A percentile compares a stretch with the other conserved stretches of the same genome.
Conservation (phyloP, 2,888 invertebrate genomes). For the Marronus borbonicus region DNA sequence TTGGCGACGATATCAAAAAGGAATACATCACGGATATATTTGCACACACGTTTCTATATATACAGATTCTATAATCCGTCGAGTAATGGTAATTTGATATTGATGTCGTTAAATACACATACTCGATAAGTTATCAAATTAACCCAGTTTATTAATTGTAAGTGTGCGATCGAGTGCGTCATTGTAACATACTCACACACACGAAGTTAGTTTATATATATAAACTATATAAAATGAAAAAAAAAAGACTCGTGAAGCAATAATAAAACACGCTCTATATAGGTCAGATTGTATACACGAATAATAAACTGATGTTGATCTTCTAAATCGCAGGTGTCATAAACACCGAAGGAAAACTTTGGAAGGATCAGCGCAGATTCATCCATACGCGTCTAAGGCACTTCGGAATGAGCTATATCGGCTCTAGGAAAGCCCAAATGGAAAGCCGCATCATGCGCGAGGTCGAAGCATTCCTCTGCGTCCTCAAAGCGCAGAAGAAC, state of each 20-base stretch:
- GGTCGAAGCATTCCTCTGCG: conserved; percentile 81
- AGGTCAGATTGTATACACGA: conserved; percentile 32
- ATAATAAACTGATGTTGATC: neutral
- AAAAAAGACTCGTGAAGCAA: conserved; percentile 35
- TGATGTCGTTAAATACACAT: conserved; percentile 16
- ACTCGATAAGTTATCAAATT: conserved; percentile 52
- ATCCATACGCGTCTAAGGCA: conserved; percentile 87
- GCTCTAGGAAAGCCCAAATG: conserved; percentile 86
- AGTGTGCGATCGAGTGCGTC: conserved; percentile 41
- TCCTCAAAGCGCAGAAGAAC: conserved; percentile 77
- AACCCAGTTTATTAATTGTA: conserved; percentile 54
- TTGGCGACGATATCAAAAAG: conserved; percentile 58
- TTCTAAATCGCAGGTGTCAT: conserved; percentile 80
- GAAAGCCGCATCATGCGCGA: conserved; percentile 89
- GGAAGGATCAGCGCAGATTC: conserved; percentile 93
- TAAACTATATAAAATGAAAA: conserved; percentile 10
- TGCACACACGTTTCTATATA: conserved; percentile 12
- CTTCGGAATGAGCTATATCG: conserved; percentile 91
- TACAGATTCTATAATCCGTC: neutral
- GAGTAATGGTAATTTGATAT: conserved; percentile 2
- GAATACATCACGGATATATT: conserved; percentile 27
- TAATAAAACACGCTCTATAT: conserved; percentile 37
- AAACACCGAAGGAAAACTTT: conserved; percentile 89
- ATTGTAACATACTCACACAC: conserved; percentile 35
- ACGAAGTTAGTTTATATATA: conserved; percentile 32